phyloP scores from a whole-genome alignment of 2,888 invertebrate genomes.

The Gymnocheta viridis region DNA sequence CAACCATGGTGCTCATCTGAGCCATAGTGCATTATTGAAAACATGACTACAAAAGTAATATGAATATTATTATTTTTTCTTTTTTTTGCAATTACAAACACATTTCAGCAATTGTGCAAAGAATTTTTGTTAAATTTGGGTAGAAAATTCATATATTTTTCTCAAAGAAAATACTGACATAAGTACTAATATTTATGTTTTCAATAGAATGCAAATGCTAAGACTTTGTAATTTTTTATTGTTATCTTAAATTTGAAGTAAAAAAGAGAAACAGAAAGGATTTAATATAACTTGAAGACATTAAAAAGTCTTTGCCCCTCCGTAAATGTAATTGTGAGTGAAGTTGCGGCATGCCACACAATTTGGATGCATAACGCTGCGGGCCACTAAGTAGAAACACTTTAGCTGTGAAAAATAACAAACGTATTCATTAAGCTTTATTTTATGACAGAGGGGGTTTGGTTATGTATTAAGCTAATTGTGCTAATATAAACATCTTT shows the following conservation, averaged over 20 bases:
- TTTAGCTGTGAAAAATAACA: conserved; percentile 44
- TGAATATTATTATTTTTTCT: conserved; percentile 21
- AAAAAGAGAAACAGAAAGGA: not conserved
- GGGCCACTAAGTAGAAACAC: conserved; percentile 27
- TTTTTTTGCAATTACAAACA: conserved; percentile 46
- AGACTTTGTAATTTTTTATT: not conserved
- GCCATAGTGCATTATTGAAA: not conserved
- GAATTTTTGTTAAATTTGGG: conserved; percentile 29
- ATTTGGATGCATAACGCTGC: not conserved
- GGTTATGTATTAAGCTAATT: too few species aligned
- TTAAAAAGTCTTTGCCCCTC: not conserved
- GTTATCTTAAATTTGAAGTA: not conserved
- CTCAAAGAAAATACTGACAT: not conserved
- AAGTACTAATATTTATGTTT: not conserved
- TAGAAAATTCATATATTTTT: conserved; percentile 3
- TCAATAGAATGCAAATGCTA: not conserved
- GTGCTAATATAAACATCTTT: too few species aligned
- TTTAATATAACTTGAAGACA: not conserved
- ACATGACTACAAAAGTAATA: conserved; percentile 5
- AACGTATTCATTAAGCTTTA: not conserved
- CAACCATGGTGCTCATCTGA: too few species aligned
- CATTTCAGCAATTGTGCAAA: conserved; percentile 30
- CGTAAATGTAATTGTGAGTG: not conserved
- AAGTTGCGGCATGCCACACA: not conserved
- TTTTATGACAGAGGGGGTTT: too few species aligned